Evolutionary conservation across 2,888 invertebrate species (phyloP).

Genomic region (Proisotoma minuta): DNA sequence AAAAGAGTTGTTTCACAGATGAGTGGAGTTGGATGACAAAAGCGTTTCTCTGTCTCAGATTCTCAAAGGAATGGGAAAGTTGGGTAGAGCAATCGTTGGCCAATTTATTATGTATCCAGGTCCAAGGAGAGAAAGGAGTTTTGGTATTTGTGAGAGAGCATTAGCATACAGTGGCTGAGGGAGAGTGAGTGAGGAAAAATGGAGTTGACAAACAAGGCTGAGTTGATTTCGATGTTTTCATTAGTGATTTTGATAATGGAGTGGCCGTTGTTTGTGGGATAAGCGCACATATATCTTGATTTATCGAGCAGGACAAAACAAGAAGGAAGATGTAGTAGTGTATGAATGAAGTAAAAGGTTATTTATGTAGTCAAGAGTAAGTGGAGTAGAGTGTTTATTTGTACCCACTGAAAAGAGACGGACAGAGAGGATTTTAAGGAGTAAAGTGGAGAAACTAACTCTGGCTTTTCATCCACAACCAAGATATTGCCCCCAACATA

Average conservation of each 20-base stretch:
- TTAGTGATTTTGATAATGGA: slow-evolving; percentile 43
- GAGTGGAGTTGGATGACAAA: slow-evolving; percentile 3
- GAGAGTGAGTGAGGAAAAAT: slow-evolving; percentile 4
- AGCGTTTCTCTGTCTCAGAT: neutral
- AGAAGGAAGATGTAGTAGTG: slow-evolving; percentile 2
- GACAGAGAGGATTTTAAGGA: slow-evolving; percentile 10
- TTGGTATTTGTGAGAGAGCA: neutral
- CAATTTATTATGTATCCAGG: slow-evolving; percentile 1
- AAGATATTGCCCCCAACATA: neutral
- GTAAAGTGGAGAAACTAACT: neutral
- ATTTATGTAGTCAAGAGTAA: slow-evolving; percentile 16
- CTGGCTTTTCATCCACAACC: too few species aligned
- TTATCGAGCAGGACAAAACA: slow-evolving; percentile 29
- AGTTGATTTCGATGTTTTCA: slow-evolving; percentile 44
- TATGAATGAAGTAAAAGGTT: slow-evolving; percentile 26
- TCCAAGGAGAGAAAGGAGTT: neutral
- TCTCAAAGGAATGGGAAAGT: neutral
- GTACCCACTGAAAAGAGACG: slow-evolving; percentile 5
- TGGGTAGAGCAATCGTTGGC: slow-evolving; percentile 4
- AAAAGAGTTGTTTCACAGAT: slow-evolving; percentile 1
- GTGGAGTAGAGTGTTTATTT: slow-evolving; percentile 13
- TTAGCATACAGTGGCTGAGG: neutral
- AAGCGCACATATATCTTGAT: slow-evolving; percentile 38
- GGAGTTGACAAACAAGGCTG: slow-evolving; percentile 25
- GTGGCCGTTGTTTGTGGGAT: slow-evolving; percentile 17